A percentile compares a stretch with the other conserved stretches of the same genome.
Conservation (phyloP, 2,113 vertebrate species). For the Elephantulus edwardii region DNA sequence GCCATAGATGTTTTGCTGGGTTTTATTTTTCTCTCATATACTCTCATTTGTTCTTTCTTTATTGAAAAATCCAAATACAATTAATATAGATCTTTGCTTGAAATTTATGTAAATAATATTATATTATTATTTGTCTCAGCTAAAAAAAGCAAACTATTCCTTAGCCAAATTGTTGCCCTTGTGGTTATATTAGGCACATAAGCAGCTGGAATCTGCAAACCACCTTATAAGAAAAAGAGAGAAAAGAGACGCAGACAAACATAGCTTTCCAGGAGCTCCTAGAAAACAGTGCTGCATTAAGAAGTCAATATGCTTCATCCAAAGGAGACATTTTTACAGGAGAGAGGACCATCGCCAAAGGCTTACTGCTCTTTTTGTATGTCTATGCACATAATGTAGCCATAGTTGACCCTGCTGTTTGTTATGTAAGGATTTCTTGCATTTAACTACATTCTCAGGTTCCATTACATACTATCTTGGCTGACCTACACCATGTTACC, state of each 20-base stretch:
- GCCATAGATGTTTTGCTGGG: neutral
- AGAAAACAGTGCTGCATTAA: neutral
- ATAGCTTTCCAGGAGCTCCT: neutral
- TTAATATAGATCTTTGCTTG: neutral
- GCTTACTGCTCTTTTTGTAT: neutral
- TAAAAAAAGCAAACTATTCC: conserved; percentile 11
- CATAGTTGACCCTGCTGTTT: neutral
- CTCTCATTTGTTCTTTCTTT: neutral
- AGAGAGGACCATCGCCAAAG: neutral
- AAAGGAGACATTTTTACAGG: neutral
- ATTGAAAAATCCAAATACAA: neutral
- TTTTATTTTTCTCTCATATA: neutral
- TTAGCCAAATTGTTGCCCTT: too few species aligned
- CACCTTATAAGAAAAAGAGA: too few species aligned
- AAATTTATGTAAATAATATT: conserved; percentile 9
- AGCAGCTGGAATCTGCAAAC: too few species aligned
- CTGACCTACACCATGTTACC: neutral
- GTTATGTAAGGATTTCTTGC: neutral
- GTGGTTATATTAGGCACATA: too few species aligned
- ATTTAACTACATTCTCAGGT: neutral
- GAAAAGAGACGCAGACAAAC: neutral
- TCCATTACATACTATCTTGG: neutral
- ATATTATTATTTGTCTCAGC: neutral
- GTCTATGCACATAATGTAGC: neutral
- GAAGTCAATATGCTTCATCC: neutral